phyloP scores from a whole-genome alignment of 1,140 invertebrate genomes.

The Ridgeia piscesae region DNA sequence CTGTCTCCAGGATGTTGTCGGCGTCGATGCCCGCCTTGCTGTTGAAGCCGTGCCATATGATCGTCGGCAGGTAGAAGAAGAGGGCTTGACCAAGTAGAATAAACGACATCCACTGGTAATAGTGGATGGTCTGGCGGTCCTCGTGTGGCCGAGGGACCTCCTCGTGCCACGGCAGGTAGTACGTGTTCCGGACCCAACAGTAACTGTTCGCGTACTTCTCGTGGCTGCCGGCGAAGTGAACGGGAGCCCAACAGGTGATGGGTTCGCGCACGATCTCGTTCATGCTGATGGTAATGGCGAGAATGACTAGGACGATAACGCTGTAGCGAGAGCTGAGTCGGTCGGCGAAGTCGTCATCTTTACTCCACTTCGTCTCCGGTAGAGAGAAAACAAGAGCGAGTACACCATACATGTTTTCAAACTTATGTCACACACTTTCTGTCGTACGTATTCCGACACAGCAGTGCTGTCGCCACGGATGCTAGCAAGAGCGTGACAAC shows the following conservation, averaged over 20 bases:
- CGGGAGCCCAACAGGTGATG: conserved; percentile 18
- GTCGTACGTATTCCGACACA: neutral
- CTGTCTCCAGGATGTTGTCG: conserved; percentile 26
- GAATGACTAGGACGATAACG: conserved; percentile 12
- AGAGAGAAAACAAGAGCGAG: neutral
- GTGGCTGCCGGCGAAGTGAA: conserved; percentile 25
- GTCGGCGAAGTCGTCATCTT: conserved; percentile 25
- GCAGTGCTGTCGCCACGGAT: neutral
- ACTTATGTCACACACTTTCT: neutral
- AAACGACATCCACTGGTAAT: conserved; percentile 66
- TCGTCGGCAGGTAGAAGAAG: conserved; percentile 34
- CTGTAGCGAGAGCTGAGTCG: conserved; percentile 22
- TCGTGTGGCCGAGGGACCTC: conserved; percentile 39
- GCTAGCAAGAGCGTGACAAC: neutral
- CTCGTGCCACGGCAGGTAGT: conserved; percentile 24
- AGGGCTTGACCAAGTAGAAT: conserved; percentile 62
- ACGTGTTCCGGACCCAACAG: conserved; percentile 33
- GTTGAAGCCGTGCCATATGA: conserved; percentile 31
- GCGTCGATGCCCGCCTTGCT: conserved; percentile 33
- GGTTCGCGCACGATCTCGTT: conserved; percentile 65
- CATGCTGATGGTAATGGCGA: neutral
- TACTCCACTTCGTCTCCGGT: neutral
- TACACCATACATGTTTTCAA: neutral
- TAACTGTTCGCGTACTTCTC: conserved; percentile 26
- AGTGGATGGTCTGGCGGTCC: conserved; percentile 48